Conservation (phyloP, 2,113 vertebrate genomes). For the Passer domesticus region DNA sequence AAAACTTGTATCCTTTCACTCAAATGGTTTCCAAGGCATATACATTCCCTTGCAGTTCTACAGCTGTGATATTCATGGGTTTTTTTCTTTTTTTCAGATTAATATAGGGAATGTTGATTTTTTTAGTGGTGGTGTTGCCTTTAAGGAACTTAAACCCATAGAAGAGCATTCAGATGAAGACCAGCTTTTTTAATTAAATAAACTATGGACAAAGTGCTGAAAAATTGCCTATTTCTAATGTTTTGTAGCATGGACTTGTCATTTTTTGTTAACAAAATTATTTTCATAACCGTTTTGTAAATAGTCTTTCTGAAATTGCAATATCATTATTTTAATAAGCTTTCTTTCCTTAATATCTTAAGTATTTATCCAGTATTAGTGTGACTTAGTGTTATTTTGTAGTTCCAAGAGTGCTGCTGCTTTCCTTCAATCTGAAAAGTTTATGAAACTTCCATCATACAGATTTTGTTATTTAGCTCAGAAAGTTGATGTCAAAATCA, state of each 20-base stretch:
- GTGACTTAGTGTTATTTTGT: not conserved
- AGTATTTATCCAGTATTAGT: not conserved
- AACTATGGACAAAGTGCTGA: not conserved
- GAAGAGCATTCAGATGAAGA: not conserved
- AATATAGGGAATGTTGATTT: not conserved
- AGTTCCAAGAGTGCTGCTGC: not conserved
- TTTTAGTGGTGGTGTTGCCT: not conserved
- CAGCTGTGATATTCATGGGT: not conserved
- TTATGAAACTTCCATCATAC: not conserved
- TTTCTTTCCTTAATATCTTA: not conserved
- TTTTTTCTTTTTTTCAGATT: not conserved
- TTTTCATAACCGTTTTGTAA: not conserved
- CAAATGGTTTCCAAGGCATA: not conserved
- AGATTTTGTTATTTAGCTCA: not conserved
- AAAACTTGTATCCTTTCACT: slow-evolving; percentile 98
- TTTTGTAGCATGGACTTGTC: not conserved
- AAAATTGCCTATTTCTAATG: not conserved
- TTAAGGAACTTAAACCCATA: not conserved
- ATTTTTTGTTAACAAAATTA: not conserved
- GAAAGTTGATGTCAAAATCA: not conserved
- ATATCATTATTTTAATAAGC: not conserved
- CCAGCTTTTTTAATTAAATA: not conserved
- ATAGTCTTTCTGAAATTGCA: not conserved
- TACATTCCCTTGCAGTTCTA: slow-evolving; percentile 9
- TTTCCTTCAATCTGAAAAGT: not conserved